Evolutionary conservation across 2,113 vertebrate species (phyloP).

Genomic region (Okapia johnstoni): DNA sequence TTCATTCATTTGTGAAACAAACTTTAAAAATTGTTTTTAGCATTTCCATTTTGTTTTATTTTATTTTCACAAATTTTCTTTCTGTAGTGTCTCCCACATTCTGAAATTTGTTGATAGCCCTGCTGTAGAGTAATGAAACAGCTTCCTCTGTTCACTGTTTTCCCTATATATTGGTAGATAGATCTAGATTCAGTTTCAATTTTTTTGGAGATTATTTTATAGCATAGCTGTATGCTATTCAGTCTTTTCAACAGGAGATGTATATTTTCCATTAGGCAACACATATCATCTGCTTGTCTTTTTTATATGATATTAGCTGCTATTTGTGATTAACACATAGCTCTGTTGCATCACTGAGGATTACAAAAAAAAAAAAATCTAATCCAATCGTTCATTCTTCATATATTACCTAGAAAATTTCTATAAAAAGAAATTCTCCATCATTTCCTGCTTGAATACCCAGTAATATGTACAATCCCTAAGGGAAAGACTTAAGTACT

Average conservation of each 20-base stretch:
- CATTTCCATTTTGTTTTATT: not conserved
- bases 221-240: not conserved
- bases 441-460: not conserved
- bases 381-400: not conserved
- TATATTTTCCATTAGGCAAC: not conserved
- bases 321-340: not conserved
- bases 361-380: not conserved
- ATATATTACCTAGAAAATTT: not conserved
- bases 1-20: not conserved
- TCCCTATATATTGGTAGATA: not conserved
- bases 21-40: not conserved
- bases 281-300: not conserved
- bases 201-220: not conserved
- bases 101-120: not conserved
- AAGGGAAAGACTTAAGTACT: not conserved
- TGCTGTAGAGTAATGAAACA: not conserved
- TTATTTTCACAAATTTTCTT: not conserved
- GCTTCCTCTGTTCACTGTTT: not conserved
- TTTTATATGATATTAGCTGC: not conserved
- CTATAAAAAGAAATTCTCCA: not conserved
- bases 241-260: not conserved
- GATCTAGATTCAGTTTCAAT: not conserved
- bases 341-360: not conserved
- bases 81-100: not conserved
- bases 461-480: not conserved